Evolutionary conservation across 1,140 invertebrate genomes (phyloP).

Genomic region (Adelges cooleyi): DNA sequence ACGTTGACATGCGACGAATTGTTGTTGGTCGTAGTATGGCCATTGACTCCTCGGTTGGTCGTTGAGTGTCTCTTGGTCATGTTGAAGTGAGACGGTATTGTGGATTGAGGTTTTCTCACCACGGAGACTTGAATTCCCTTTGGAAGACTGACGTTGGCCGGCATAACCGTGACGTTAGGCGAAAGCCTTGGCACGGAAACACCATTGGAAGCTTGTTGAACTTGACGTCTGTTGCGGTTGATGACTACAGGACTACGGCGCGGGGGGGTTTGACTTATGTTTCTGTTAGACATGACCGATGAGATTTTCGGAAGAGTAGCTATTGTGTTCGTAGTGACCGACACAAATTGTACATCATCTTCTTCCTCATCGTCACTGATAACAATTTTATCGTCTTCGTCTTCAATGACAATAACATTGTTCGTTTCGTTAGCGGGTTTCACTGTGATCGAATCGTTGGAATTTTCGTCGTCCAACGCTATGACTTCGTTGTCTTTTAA

Average conservation of each 20-base stretch:
- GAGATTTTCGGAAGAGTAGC: neutral
- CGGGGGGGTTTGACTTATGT: no score
- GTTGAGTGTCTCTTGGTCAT: neutral
- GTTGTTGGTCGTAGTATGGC: neutral
- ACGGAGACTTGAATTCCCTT: conserved; percentile 9
- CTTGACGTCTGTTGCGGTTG: neutral
- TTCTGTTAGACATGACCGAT: no score
- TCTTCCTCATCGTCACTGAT: neutral
- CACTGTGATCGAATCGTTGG: neutral
- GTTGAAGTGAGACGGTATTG: neutral
- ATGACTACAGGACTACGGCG: no score
- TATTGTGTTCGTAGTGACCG: no score
- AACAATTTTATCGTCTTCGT: neutral
- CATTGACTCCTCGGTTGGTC: neutral
- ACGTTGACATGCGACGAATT: neutral
- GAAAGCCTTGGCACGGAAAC: neutral
- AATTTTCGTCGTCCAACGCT: neutral
- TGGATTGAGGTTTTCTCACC: neutral
- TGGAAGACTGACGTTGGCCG: conserved; percentile 8
- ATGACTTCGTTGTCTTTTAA: neutral
- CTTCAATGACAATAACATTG: conserved; percentile 1
- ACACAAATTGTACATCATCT: no score
- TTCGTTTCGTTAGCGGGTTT: neutral
- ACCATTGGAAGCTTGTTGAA: neutral
- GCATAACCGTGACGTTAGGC: neutral